These are phyloP conservation scores for Diorhabda elongata DNA, from an alignment of 1,140 invertebrate species.

Conservation along the genomic window DNA sequence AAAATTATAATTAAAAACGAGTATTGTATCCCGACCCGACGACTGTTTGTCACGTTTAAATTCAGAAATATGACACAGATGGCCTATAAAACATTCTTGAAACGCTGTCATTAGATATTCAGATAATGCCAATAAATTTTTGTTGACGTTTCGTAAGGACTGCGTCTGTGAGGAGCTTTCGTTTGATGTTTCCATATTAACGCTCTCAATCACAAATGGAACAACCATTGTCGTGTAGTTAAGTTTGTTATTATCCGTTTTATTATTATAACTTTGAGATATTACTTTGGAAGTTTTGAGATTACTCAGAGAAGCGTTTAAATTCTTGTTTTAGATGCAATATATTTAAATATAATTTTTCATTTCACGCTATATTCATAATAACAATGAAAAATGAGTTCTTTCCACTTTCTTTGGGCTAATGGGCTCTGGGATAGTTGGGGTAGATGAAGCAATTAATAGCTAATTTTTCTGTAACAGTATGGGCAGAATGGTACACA, in stretches of 20 bases:
- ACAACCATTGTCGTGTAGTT: background rate
- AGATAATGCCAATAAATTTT: constrained; percentile 22
- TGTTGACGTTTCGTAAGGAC: constrained; percentile 10
- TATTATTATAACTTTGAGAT: too few species aligned
- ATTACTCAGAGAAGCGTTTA: too few species aligned
- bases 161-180: background rate
- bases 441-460: too few species aligned
- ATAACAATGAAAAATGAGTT: too few species aligned
- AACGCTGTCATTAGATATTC: constrained; percentile 18
- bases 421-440: too few species aligned
- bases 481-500: too few species aligned
- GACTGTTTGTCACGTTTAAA: constrained; percentile 26
- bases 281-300: too few species aligned
- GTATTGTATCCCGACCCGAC: constrained; percentile 21
- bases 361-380: too few species aligned
- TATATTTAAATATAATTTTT: too few species aligned
- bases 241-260: background rate
- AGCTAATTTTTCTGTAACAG: too few species aligned
- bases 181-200: background rate
- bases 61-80: constrained; percentile 25
- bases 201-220: background rate
- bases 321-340: too few species aligned
- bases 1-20: constrained; percentile 30
- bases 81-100: constrained; percentile 21
- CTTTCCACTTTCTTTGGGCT: too few species aligned